Conservation (phyloP, 2,888 invertebrate species). For the Clistopyga incitator region DNA sequence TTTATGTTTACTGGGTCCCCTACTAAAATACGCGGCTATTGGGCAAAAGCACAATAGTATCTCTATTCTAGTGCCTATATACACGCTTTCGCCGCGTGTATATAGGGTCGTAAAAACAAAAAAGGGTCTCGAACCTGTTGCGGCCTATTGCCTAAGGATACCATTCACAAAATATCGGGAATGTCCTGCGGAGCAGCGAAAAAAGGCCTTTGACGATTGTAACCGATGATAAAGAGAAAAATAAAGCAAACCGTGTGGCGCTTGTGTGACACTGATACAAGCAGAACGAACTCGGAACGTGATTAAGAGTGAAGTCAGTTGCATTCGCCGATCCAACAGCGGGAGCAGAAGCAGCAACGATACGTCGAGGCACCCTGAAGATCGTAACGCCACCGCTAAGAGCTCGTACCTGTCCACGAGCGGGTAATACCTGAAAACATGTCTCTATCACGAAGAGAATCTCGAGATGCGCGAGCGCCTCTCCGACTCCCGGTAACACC, state of each 20-base stretch:
- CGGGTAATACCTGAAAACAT: constrained; percentile 83
- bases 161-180: constrained; percentile 40
- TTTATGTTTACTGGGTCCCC: neutral
- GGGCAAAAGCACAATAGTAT: neutral
- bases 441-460: constrained; percentile 83
- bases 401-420: constrained; percentile 82
- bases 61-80: constrained; percentile 2
- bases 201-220: constrained; percentile 56
- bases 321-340: constrained; percentile 50
- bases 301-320: constrained; percentile 67
- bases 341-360: constrained; percentile 50
- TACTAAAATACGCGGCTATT: neutral
- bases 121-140: neutral
- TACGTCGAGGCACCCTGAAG: constrained; percentile 67
- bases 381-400: constrained; percentile 80
- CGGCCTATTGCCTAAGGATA: constrained; percentile 19
- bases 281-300: constrained; percentile 41
- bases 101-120: constrained; percentile 34
- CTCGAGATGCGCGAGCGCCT: constrained; percentile 72
- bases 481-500: constrained; percentile 76
- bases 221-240: constrained; percentile 58
- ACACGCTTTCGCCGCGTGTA: constrained; percentile 21
- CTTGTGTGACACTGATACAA: constrained; percentile 13
- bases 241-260: constrained; percentile 11
- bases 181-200: constrained; percentile 16